phyloP scores from a whole-genome alignment of 2,797 vertebrate species.

The Calcarius lapponicus region DNA sequence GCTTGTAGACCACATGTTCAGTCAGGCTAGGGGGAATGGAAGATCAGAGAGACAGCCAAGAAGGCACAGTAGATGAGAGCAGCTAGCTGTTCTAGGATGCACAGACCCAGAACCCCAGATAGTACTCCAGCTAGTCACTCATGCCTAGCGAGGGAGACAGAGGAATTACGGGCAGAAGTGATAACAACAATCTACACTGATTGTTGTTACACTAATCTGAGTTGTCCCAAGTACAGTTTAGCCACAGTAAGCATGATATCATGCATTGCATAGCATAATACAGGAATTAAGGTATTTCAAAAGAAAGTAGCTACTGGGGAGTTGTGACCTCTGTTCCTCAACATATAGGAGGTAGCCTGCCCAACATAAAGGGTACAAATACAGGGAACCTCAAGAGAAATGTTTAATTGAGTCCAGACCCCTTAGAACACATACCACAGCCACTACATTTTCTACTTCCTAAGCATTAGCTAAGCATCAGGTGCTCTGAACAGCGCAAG shows the following conservation, averaged over 20 bases:
- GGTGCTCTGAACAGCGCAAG: background rate
- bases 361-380: background rate
- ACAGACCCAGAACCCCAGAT: background rate
- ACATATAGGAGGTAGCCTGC: background rate
- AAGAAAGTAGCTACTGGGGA: background rate
- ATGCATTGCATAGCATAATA: background rate
- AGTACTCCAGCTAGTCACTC: background rate
- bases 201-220: too few relatives aligned
- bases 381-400: background rate
- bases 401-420: background rate
- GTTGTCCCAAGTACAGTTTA: background rate
- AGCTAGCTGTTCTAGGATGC: background rate
- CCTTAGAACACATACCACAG: background rate
- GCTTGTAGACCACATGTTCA: background rate
- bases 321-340: background rate
- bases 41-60: background rate
- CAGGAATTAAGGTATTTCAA: background rate
- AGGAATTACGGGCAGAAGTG: background rate
- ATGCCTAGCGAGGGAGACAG: background rate
- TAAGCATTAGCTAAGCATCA: background rate
- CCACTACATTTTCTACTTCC: background rate
- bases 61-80: background rate
- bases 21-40: background rate
- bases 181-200: background rate
- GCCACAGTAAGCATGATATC: rapidly evolving